Base-by-base conservation (phyloP, 92 coral and sea anemone genomes). In the Porites evermanni region DNA sequence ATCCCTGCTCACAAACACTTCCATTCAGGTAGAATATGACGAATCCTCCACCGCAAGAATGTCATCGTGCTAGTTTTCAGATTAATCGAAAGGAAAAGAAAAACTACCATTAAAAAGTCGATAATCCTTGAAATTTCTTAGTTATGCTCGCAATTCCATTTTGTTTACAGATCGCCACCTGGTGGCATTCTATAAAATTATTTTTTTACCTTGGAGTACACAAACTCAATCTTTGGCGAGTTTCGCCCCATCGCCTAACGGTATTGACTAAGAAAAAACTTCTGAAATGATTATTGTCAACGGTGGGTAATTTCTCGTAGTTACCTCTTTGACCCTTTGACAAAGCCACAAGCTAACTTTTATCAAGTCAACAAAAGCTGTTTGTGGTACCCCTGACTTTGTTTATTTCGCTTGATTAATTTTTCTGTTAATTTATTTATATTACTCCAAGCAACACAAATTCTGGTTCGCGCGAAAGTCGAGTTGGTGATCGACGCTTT, bases 381-480 rank as follows among this genome's bases (percentile, higher is more conserved):
- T 74, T 72, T 72, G 73, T 76, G 64, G 68, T 63, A 72, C 52
- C 20, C 47, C 74, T 63, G 73, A 63, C 79, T 74, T 24, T 83
- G 64, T 74, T 83, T 63, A 73, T 12, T 17, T 74, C 80, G 87
- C 87, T 74, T 83, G 87, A 63, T 63, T 83, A 83, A 83, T 64
- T 83, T 83, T 63, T 60, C 74, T 83, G 52, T 50, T 83, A 52
- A 83, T 83, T 83, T 60, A 83, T 83, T 83, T 50, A 83, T 83
- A 83, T 65, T 63, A 13, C 67, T 21, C 64, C 11, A 23, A 50
- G 53, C 23, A 74, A 52, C 60, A 52, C 61, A 18, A 74, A 64
- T 5, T 65, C 72, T 64, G 21, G 80, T 61, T 51, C 63, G 80
- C 80, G 73, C 65, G 21, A n/a, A 50, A 64, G 80, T 74, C 73